Evolutionary conservation across 2,888 invertebrate species (phyloP).

Genomic region (Cosmorhoe ocellata): DNA sequence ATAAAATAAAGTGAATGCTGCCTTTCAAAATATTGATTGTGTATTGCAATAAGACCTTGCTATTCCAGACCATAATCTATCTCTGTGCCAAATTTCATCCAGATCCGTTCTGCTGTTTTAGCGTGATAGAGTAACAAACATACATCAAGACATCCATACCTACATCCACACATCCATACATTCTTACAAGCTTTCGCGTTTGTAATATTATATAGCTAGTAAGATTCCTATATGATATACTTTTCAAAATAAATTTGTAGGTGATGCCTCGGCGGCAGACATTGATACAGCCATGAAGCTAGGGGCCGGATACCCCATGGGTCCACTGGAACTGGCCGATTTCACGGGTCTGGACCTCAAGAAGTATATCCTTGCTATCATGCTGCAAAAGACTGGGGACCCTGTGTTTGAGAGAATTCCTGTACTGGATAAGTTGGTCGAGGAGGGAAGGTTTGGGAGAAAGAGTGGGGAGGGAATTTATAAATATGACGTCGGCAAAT

Average conservation of each 20-base stretch:
- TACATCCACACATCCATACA: too few species aligned
- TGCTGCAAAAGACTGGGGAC: conserved; percentile 83
- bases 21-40: too few species aligned
- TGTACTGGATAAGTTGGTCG: conserved; percentile 85
- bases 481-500: conserved; percentile 67
- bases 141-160: too few species aligned
- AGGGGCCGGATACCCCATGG: conserved; percentile 95
- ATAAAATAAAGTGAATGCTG: too few species aligned
- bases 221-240: too few species aligned
- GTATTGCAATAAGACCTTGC: too few species aligned
- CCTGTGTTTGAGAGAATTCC: conserved; percentile 76
- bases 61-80: too few species aligned
- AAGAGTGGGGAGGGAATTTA: conserved; percentile 93
- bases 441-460: conserved; percentile 88
- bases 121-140: too few species aligned
- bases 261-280: conserved; percentile 88
- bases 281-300: conserved; percentile 95
- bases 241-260: conserved; percentile 69
- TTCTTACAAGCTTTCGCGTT: too few species aligned
- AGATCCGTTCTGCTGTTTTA: too few species aligned
- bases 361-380: conserved; percentile 81
- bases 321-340: conserved; percentile 92
- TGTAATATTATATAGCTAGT: too few species aligned
- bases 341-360: conserved; percentile 92
- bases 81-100: too few species aligned